These are phyloP conservation scores for Xanthostigma xanthostigma DNA, from an alignment of 2,888 invertebrate genomes.

Conservation along the genomic window DNA sequence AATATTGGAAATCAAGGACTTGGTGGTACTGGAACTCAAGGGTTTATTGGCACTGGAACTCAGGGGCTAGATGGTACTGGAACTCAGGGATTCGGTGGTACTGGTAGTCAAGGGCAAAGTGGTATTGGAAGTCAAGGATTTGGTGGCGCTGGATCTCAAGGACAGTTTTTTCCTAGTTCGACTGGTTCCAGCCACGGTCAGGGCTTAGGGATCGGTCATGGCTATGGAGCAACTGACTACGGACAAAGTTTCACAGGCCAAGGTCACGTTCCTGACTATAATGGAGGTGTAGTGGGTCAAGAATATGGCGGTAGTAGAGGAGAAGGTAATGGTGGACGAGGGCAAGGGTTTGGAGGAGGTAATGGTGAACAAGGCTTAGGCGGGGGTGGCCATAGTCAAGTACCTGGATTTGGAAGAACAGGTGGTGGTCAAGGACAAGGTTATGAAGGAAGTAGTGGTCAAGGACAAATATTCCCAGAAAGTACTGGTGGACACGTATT, in stretches of 20 bases:
- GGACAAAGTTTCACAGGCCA: background rate
- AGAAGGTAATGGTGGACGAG: background rate
- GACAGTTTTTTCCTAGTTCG: constrained; percentile 1
- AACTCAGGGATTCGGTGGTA: background rate
- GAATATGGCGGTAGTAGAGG: background rate
- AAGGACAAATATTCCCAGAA: background rate
- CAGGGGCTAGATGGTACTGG: constrained; percentile 9
- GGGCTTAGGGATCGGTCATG: background rate
- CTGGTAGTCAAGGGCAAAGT: background rate
- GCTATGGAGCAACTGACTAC: background rate
- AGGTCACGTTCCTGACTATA: background rate
- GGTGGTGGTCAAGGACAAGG: background rate
- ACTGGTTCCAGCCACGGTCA: background rate
- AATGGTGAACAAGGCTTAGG: background rate
- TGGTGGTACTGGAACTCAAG: background rate
- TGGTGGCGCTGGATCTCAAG: background rate
- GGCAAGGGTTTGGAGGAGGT: background rate
- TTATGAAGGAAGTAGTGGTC: background rate
- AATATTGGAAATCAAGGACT: background rate
- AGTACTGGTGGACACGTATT: background rate
- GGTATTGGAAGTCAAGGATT: background rate
- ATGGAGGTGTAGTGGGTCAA: background rate
- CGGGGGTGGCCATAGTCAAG: background rate
- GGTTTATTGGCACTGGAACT: background rate
- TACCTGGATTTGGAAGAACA: background rate